These are phyloP conservation scores for Trachops cirrhosus DNA, from an alignment of 2,797 vertebrate species.

Conservation along the genomic window DNA sequence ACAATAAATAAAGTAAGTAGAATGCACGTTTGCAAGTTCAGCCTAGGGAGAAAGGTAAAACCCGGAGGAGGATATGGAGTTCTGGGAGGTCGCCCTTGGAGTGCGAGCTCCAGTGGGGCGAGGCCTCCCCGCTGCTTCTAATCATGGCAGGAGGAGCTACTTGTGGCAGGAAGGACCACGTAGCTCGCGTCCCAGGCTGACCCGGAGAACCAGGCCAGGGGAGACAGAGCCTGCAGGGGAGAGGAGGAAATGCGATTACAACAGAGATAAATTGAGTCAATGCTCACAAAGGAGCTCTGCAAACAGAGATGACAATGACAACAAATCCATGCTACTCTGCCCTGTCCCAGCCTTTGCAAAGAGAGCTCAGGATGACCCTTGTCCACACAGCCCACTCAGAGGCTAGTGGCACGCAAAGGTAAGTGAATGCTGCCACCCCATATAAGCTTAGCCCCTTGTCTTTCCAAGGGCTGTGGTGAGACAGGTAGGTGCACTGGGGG, in stretches of 20 bases:
- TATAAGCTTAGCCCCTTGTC: no score
- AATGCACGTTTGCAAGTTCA: no score
- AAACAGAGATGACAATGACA: not conserved
- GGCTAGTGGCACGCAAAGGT: not conserved
- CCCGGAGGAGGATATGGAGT: not conserved
- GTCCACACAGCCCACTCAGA: not conserved
- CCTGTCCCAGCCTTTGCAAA: not conserved
- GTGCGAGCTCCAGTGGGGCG: not conserved
- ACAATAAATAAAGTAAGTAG: not conserved
- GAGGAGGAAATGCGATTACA: not conserved
- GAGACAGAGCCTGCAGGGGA: not conserved
- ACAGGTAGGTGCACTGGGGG: not conserved
- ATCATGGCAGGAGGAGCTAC: no score
- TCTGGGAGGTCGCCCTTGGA: not conserved
- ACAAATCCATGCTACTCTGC: no score
- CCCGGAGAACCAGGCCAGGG: not conserved
- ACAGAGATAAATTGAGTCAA: not conserved
- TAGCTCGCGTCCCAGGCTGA: accelerated
- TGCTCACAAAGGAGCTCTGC: not conserved
- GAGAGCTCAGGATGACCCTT: not conserved
- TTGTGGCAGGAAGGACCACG: accelerated
- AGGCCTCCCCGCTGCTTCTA: not conserved
- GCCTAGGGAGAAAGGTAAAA: not conserved
- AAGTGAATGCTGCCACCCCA: not conserved
- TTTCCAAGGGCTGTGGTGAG: not conserved